These are phyloP conservation scores for Drosophila mimetica DNA, from an alignment of 2,888 invertebrate species.

Conservation along the genomic window DNA sequence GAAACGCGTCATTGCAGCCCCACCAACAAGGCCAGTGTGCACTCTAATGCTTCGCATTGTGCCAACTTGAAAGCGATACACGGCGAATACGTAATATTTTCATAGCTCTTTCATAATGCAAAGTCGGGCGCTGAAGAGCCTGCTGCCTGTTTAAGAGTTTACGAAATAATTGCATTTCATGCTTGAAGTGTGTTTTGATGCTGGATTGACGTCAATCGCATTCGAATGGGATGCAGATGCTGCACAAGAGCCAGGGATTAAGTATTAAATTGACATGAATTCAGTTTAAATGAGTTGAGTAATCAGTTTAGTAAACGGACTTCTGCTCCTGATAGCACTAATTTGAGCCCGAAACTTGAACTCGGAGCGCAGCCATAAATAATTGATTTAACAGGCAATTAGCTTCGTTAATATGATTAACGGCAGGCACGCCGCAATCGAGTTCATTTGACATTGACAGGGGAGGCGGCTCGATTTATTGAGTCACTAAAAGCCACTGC, in stretches of 20 bases:
- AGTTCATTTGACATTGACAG: constrained; percentile 18
- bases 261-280: neutral
- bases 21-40: constrained; percentile 6
- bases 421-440: constrained; percentile 26
- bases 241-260: neutral
- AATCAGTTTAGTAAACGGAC: constrained; percentile 1
- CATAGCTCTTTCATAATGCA: constrained; percentile 15
- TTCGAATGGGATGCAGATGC: neutral
- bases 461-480: constrained; percentile 19
- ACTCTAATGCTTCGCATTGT: constrained; percentile 9
- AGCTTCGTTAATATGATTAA: constrained; percentile 58
- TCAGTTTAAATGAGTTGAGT: neutral
- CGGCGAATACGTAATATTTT: constrained; percentile 40
- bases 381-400: constrained; percentile 51
- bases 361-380: constrained; percentile 19
- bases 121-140: constrained; percentile 10
- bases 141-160: constrained; percentile 7
- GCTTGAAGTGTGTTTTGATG: neutral
- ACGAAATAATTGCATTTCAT: constrained; percentile 24
- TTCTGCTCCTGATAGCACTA: neutral
- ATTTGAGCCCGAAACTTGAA: constrained; percentile 4
- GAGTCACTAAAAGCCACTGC: constrained; percentile 34
- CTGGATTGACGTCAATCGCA: constrained; percentile 28
- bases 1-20: constrained; percentile 9
- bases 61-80: constrained; percentile 16